These are phyloP conservation scores for Isichthys henryi DNA, from an alignment of 2,113 vertebrate species.

Conservation along the genomic window DNA sequence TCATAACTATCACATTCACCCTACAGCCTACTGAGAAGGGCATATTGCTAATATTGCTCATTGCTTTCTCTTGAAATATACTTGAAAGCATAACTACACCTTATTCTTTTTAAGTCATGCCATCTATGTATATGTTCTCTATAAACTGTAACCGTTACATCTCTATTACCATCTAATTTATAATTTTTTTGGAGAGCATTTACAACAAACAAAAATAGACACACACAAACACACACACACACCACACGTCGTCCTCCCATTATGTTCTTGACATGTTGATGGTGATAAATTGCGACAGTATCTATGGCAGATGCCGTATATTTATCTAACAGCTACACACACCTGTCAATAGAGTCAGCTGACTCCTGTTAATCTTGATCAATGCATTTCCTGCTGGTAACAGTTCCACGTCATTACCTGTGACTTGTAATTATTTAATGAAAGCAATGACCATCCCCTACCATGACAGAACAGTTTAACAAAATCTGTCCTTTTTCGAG, in stretches of 20 bases:
- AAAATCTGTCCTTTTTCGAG: neutral
- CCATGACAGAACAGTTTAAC: conserved; percentile 12
- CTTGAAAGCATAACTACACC: neutral
- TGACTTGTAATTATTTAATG: neutral
- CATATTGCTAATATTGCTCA: neutral
- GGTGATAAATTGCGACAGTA: neutral
- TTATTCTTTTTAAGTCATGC: neutral
- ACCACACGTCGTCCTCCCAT: neutral
- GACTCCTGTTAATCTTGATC: conserved; percentile 30
- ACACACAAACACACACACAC: neutral
- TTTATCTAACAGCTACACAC: neutral
- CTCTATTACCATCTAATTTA: neutral
- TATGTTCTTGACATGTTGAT: neutral
- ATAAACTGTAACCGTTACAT: neutral
- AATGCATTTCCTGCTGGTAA: conserved; percentile 21
- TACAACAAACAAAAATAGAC: neutral
- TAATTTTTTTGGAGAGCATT: neutral
- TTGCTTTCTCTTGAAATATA: neutral
- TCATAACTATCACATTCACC: neutral
- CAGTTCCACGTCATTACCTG: neutral
- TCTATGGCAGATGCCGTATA: neutral
- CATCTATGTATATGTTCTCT: neutral
- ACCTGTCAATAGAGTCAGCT: conserved; percentile 23
- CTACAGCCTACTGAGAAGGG: neutral
- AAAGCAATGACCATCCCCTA: neutral